Evolutionary conservation across 2,888 invertebrate genomes (phyloP).

Genomic region (Chrysina gloriosa): DNA sequence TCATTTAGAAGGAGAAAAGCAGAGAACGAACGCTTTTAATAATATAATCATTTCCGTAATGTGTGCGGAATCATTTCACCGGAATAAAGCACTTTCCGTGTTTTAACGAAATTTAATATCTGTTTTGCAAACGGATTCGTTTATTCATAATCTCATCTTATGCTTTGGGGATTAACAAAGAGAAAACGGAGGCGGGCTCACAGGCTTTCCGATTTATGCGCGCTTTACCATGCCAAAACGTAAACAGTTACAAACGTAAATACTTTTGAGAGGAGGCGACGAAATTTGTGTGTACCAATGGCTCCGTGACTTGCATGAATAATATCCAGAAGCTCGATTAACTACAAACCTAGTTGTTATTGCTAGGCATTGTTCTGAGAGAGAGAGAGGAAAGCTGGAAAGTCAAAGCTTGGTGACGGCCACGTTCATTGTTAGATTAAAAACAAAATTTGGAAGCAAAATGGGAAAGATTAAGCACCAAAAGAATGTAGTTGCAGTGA

Average conservation of each 20-base stretch:
- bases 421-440: too few species aligned
- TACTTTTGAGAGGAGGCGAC: neutral
- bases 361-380: neutral
- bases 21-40: too few species aligned
- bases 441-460: too few species aligned
- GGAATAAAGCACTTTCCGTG: too few species aligned
- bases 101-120: conserved; percentile 5
- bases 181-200: neutral
- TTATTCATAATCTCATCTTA: conserved; percentile 7
- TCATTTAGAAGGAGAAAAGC: too few species aligned
- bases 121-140: neutral
- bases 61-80: too few species aligned
- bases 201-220: neutral
- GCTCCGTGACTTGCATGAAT: neutral
- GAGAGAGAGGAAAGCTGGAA: neutral
- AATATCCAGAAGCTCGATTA: neutral
- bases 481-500: too few species aligned
- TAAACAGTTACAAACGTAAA: neutral
- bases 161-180: neutral
- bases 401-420: neutral
- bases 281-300: neutral
- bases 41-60: too few species aligned
- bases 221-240: too few species aligned
- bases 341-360: conserved; percentile 10
- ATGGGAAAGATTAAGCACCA: too few species aligned